Conservation (phyloP, 2,888 invertebrate genomes). For the Drosophila mettleri region DNA sequence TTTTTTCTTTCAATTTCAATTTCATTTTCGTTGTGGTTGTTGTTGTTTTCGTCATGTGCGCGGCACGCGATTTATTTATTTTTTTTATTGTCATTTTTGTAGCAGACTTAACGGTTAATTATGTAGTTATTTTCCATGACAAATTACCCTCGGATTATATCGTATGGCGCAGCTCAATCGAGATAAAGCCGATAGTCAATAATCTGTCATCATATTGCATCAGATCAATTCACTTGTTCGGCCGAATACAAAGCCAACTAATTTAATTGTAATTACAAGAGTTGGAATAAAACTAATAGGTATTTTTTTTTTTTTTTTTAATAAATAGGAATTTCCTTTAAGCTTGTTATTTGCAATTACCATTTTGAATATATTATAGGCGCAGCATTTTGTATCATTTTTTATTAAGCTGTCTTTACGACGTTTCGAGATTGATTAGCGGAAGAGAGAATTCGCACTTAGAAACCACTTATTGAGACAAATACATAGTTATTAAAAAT, state of each 20-base stretch:
- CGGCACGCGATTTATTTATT: constrained; percentile 70
- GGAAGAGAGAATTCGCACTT: not conserved
- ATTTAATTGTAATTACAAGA: constrained; percentile 10
- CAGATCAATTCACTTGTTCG: constrained; percentile 14
- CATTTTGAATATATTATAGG: constrained; percentile 2
- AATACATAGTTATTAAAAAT: not conserved
- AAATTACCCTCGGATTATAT: constrained; percentile 40
- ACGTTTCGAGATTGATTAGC: not conserved
- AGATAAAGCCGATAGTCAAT: constrained; percentile 25
- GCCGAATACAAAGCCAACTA: too few relatives aligned
- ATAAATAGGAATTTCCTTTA: constrained; percentile 6
- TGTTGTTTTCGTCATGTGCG: constrained; percentile 51
- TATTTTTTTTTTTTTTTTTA: not conserved
- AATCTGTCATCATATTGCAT: constrained; percentile 40
- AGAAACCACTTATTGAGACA: not conserved
- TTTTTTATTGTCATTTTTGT: constrained; percentile 19
- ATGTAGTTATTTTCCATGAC: constrained; percentile 28
- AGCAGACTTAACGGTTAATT: constrained; percentile 23
- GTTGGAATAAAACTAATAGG: constrained; percentile 7
- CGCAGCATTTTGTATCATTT: too few relatives aligned
- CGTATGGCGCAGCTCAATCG: constrained; percentile 4
- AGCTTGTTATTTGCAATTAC: not conserved
- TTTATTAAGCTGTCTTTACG: not conserved
- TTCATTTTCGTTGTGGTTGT: constrained; percentile 11
- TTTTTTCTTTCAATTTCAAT: constrained; percentile 26